Conservation (phyloP, 2,797 vertebrate genomes). For the Platyrinchus mystaceus region DNA sequence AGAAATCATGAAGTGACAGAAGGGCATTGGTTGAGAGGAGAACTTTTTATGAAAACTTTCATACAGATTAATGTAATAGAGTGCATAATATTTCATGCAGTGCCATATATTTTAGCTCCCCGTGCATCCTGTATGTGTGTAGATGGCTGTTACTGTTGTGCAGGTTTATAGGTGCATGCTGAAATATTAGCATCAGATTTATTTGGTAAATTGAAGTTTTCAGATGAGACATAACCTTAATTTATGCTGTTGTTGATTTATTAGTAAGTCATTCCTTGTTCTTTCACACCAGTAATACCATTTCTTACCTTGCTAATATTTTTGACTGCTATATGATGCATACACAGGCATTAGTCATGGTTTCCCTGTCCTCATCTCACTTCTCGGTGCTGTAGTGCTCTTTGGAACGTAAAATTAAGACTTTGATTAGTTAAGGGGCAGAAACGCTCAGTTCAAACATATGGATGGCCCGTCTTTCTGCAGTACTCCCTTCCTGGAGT, state of each 20-base stretch:
- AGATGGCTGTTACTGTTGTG: background rate
- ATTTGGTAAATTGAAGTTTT: background rate
- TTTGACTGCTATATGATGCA: background rate
- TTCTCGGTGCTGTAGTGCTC: background rate
- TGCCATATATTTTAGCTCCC: background rate
- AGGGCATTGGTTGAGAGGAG: background rate
- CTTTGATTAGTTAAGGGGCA: background rate
- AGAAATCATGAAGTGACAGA: background rate
- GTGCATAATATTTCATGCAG: background rate
- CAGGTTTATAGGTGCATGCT: background rate
- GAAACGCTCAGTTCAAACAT: background rate
- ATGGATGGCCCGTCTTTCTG: background rate
- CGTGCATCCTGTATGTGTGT: background rate
- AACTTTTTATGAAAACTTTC: background rate
- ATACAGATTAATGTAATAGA: background rate
- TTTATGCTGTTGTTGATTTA: background rate
- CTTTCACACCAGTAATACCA: background rate
- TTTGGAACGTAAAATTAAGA: background rate
- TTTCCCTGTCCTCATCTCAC: background rate
- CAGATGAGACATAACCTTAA: background rate
- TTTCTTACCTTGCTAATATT: background rate
- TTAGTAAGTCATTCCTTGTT: background rate
- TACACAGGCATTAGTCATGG: background rate
- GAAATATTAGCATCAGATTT: background rate
- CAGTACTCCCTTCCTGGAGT: background rate